phyloP scores from a whole-genome alignment of 1,140 invertebrate species.

The Neoseiulus cucumeris region DNA sequence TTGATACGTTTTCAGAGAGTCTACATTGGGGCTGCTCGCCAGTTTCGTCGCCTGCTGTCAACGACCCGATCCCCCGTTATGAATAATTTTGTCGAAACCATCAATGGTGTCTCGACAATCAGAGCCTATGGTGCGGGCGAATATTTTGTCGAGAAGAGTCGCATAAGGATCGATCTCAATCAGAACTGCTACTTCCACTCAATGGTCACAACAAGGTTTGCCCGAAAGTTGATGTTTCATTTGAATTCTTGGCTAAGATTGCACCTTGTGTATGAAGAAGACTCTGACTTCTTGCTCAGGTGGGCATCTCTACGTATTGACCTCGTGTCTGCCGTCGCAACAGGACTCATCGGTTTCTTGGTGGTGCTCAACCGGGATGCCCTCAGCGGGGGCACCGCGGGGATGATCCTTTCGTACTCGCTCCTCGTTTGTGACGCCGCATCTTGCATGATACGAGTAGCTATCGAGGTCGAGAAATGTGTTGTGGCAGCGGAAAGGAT shows the following conservation, averaged over 20 bases:
- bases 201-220: background rate
- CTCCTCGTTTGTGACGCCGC: background rate
- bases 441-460: slow-evolving; percentile 35
- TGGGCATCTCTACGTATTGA: background rate
- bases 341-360: background rate
- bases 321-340: background rate
- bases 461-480: slow-evolving; percentile 38
- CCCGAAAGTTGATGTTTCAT: no score
- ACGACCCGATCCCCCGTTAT: slow-evolving; percentile 90
- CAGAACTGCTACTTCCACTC: slow-evolving; percentile 1
- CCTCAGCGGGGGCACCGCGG: background rate
- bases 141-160: background rate
- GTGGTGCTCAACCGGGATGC: background rate
- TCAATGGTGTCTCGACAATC: background rate
- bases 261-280: no score
- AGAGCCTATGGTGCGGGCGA: background rate
- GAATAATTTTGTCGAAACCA: slow-evolving; percentile 31
- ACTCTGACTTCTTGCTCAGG: background rate
- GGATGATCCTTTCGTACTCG: background rate
- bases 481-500: slow-evolving; percentile 40
- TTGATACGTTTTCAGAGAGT: slow-evolving; percentile 44
- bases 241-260: no score
- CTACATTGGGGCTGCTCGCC: slow-evolving; percentile 78
- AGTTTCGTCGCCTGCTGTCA: slow-evolving; percentile 84
- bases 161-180: background rate